phyloP scores from a whole-genome alignment of 1,140 invertebrate genomes.

The Dinothrombium tinctorium region DNA sequence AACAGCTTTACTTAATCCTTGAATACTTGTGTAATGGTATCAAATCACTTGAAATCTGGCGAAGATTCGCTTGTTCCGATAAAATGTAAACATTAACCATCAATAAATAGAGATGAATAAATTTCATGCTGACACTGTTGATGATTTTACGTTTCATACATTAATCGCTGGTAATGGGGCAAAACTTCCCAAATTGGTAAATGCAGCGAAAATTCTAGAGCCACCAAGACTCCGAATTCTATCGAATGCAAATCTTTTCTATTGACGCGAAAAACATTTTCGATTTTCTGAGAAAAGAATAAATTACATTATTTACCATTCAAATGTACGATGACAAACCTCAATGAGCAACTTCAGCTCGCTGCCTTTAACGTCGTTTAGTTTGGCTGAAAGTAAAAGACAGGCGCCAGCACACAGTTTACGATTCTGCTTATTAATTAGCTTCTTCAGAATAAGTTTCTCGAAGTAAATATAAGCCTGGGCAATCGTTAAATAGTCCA shows the following conservation, averaged over 20 bases:
- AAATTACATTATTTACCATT: background rate
- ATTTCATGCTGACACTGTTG: background rate
- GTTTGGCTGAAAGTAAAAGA: conserved; percentile 71
- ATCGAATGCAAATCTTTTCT: conserved; percentile 67
- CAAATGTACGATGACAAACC: too few species aligned
- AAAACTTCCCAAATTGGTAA: conserved; percentile 68
- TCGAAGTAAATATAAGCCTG: conserved; percentile 95
- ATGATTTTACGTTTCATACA: conserved; percentile 1
- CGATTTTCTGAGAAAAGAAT: conserved; percentile 1
- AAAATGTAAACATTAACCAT: too few species aligned
- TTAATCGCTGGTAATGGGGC: conserved; percentile 75
- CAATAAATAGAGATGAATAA: too few species aligned
- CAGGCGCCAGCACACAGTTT: conserved; percentile 87
- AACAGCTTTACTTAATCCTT: too few species aligned
- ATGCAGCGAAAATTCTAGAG: conserved; percentile 78
- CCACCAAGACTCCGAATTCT: conserved; percentile 81
- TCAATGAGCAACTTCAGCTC: conserved; percentile 16
- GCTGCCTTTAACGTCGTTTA: conserved; percentile 65
- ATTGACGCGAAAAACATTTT: conserved; percentile 36
- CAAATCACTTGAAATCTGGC: too few species aligned
- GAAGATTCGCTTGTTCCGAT: too few species aligned
- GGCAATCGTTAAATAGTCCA: conserved; percentile 72
- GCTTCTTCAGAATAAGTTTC: conserved; percentile 62
- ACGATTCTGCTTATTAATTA: conserved; percentile 83
- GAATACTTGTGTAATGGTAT: too few species aligned